A percentile compares a stretch with the other conserved stretches of the same genome.
Conservation (phyloP, 2,113 vertebrate genomes). For the Solenodon paradoxus region DNA sequence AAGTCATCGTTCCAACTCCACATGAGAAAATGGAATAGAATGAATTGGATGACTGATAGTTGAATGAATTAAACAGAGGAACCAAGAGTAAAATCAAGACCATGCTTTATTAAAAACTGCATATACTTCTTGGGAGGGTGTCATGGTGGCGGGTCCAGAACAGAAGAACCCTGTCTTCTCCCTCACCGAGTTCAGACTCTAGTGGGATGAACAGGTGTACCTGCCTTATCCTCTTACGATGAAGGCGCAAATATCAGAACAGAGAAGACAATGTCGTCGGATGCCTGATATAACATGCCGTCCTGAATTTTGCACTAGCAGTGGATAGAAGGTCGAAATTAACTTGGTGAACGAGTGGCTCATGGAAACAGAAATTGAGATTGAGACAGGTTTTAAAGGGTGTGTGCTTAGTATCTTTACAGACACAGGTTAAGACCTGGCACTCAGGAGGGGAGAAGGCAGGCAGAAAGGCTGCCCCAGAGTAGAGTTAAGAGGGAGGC, state of each 20-base stretch:
- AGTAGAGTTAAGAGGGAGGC: neutral
- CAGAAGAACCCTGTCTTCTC: neutral
- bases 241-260: neutral
- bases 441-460: neutral
- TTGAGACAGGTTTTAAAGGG: neutral
- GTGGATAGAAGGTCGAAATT: neutral
- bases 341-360: neutral
- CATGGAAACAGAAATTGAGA: neutral
- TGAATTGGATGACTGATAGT: neutral
- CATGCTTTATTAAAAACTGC: neutral
- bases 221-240: neutral
- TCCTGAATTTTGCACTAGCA: neutral
- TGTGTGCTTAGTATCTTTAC: neutral
- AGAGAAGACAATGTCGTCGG: neutral
- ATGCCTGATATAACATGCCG: neutral
- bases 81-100: neutral
- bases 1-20: neutral
- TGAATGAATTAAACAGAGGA: conserved; percentile 7
- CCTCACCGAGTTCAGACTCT: neutral
- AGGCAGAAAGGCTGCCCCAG: neutral
- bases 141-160: neutral
- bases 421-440: neutral
- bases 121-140: neutral
- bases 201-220: neutral
- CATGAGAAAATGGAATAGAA: neutral